Conservation (phyloP, 2,113 vertebrate genomes). For the Cariama cristata region DNA sequence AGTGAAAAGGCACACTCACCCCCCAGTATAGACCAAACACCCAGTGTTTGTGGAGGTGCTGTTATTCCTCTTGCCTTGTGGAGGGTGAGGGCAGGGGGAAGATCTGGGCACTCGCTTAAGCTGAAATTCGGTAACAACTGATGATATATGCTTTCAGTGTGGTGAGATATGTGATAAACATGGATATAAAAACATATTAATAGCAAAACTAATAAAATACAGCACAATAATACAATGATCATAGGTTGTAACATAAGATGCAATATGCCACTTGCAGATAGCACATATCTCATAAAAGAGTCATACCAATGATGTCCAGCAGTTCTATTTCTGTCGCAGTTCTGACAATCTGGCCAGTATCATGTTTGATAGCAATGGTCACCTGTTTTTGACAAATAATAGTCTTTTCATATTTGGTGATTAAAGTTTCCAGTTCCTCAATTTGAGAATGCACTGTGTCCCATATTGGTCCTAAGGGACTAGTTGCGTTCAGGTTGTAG, state of each 20-base stretch:
- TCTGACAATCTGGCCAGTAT: background rate
- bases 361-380: background rate
- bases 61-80: fast-evolving
- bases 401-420: background rate
- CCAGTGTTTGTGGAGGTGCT: background rate
- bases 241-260: background rate
- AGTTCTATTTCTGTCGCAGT: slow-evolving; percentile 25
- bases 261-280: background rate
- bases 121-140: background rate
- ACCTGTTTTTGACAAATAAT: slow-evolving; percentile 17
- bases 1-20: background rate
- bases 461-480: background rate
- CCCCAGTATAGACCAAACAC: background rate
- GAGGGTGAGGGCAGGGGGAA: background rate
- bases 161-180: background rate
- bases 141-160: background rate
- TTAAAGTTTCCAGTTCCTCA: background rate
- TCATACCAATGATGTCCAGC: background rate
- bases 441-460: background rate
- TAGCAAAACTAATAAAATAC: slow-evolving; percentile 14
- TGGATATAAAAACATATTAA: background rate
- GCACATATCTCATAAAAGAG: background rate
- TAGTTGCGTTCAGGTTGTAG: background rate
- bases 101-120: background rate
- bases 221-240: background rate